These are phyloP conservation scores for Scalopus aquaticus DNA, from an alignment of 2,113 vertebrate species.

Conservation along the genomic window DNA sequence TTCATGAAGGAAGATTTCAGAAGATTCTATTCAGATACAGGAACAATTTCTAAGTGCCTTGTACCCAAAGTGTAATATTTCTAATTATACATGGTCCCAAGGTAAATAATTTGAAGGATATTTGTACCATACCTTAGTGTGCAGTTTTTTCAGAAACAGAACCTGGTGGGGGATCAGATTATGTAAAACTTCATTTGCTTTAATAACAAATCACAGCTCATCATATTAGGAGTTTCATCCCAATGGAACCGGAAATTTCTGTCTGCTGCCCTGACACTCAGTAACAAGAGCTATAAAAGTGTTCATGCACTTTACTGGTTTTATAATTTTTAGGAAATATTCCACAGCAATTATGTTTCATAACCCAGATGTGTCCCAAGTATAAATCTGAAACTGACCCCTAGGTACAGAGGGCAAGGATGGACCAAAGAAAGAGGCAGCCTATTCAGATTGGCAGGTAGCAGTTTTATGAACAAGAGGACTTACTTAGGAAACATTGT, in stretches of 20 bases:
- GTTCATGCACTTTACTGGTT: not conserved
- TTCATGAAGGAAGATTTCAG: not conserved
- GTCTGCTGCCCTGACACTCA: not conserved
- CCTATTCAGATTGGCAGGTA: not conserved
- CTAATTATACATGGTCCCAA: not conserved
- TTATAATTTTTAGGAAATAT: conserved; percentile 23
- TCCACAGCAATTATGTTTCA: not conserved
- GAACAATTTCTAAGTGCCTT: not conserved
- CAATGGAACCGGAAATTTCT: conserved; percentile 4
- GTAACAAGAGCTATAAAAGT: not conserved
- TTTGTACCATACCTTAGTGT: not conserved
- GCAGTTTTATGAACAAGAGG: not conserved
- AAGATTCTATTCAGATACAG: not conserved
- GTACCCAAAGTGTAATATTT: conserved; percentile 6
- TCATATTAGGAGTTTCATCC: not conserved
- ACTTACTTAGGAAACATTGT: not conserved
- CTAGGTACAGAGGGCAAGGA: not conserved
- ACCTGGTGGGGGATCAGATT: conserved; percentile 14
- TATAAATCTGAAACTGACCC: not conserved
- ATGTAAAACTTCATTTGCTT: conserved; percentile 36
- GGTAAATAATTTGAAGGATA: not conserved
- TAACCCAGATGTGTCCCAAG: not conserved
- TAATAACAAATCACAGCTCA: conserved; percentile 36
- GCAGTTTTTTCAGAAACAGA: conserved; percentile 32
- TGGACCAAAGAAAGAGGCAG: not conserved